phyloP scores from a whole-genome alignment of 1,140 invertebrate genomes.

The Kradibia gibbosae region DNA sequence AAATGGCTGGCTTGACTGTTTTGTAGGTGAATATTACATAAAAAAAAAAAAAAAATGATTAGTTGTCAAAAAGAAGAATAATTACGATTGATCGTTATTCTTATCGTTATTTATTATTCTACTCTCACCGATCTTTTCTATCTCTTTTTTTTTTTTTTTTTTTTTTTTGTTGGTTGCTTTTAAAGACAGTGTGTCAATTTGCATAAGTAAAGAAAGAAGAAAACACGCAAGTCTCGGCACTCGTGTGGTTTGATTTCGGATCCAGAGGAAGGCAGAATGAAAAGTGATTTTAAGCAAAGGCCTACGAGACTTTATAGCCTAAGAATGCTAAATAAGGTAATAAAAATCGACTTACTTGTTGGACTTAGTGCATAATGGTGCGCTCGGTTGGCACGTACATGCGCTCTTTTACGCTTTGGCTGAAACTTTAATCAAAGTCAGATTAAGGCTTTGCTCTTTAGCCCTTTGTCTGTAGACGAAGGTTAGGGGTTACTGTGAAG shows the following conservation, averaged over 20 bases:
- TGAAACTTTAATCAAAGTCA: slow-evolving; percentile 64
- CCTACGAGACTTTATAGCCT: slow-evolving; percentile 17
- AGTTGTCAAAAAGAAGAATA: no score
- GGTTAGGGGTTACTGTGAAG: slow-evolving; percentile 27
- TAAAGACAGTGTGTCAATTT: neutral
- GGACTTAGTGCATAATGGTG: slow-evolving; percentile 15
- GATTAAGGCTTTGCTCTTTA: slow-evolving; percentile 53
- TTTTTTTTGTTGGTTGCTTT: neutral
- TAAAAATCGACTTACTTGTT: slow-evolving; percentile 60
- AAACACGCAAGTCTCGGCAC: neutral
- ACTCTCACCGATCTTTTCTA: neutral
- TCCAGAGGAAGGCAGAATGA: neutral
- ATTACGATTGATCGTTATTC: no score
- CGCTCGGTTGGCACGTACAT: slow-evolving; percentile 13
- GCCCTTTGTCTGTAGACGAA: slow-evolving; percentile 14
- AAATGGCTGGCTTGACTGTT: no score
- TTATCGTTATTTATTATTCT: no score
- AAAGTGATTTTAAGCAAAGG: slow-evolving; percentile 24
- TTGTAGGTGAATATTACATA: no score
- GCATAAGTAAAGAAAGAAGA: neutral
- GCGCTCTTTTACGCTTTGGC: slow-evolving; percentile 55
- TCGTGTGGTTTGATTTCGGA: neutral
- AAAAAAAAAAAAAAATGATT: no score
- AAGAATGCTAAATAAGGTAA: slow-evolving; percentile 53
- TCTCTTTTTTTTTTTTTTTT: neutral